phyloP scores from a whole-genome alignment of 2,797 vertebrate species.

The Oreochromis grahami region DNA sequence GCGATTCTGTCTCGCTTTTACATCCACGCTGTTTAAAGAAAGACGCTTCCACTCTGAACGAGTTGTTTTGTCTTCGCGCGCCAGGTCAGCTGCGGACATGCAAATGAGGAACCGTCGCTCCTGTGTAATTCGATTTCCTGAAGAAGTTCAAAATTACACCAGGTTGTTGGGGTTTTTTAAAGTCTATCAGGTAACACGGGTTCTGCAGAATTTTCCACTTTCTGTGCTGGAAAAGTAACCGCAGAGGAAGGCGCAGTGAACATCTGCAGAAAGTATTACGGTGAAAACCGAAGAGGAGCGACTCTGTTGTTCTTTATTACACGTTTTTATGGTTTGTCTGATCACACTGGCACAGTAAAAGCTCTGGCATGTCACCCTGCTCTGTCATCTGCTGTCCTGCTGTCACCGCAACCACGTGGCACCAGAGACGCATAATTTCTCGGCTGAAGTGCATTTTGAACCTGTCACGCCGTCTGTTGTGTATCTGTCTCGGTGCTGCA shows the following conservation, averaged over 20 bases:
- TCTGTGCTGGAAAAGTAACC: slow-evolving; percentile 41
- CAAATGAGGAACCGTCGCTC: slow-evolving; percentile 8
- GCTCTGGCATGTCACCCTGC: neutral
- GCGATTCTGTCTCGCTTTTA: neutral
- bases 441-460: neutral
- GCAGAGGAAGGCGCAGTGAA: neutral
- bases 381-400: neutral
- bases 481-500: neutral
- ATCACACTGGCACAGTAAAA: neutral
- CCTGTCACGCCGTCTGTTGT: neutral
- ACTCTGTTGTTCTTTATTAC: neutral
- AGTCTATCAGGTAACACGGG: slow-evolving; percentile 37
- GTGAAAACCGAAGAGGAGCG: neutral
- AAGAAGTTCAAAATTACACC: slow-evolving; percentile 7
- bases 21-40: rapidly evolving
- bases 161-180: neutral
- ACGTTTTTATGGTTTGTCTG: rapidly evolving
- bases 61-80: neutral
- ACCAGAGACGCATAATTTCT: neutral
- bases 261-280: slow-evolving; percentile 49
- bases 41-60: rapidly evolving
- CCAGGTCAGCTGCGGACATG: neutral
- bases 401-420: neutral
- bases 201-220: slow-evolving; percentile 55
- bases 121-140: slow-evolving; percentile 14